Base-by-base conservation (phyloP, 2,888 invertebrate genomes). In the Penaeus monodon region DNA sequence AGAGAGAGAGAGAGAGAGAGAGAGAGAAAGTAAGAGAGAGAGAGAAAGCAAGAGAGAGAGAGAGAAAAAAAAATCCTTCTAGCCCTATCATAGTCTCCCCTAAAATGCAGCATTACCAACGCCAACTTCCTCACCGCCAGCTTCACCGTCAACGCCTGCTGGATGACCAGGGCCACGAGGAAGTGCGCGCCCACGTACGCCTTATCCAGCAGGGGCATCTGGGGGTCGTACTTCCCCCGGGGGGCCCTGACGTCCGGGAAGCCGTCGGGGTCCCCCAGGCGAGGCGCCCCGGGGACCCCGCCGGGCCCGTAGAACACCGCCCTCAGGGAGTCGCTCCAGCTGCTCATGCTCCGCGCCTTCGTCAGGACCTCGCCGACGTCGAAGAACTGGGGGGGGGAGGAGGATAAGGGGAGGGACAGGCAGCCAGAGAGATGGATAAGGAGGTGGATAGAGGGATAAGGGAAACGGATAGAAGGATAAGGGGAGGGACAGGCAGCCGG, bases 161-260 rank as follows among this genome's bases (percentile, higher is more conserved):
- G 88, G 6, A 89, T n/a, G 63, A 88, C 22, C 73, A 96, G 92
- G 0, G 95, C 94, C 2, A 95, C 92, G 44, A 94, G 92, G 92
- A 96, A 96, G 91, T 96, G 96, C 0, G 94, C 90, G 0, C 94
- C 92, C 8, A 96, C 92, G 91, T 96, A 96, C 0, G 94, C 88
- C 91, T 95, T 95, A 91, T 95, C 95, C 95, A 95, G 96, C 0
- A 92, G 90, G 0, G 95, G 95, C 3, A 96, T 92, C 63, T 93
- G 92, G 0, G 95, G 95, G 91, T 96, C 94, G 91, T 95, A 96
- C 91, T 95, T 95, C 24, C 93, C 68, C 29, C 88, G 57, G 4
- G 64, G 70, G 2, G 83, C 70, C 29, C 44, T 79, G 64, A 86
- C 73, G 20, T 86, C 86, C 22, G 88, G 88, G 63, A 89, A 73